Evolutionary conservation across 1,140 invertebrate genomes (phyloP), one percentile per base, ranked within the genome.

Genomic region (Tetramorium parvispinum): DNA sequence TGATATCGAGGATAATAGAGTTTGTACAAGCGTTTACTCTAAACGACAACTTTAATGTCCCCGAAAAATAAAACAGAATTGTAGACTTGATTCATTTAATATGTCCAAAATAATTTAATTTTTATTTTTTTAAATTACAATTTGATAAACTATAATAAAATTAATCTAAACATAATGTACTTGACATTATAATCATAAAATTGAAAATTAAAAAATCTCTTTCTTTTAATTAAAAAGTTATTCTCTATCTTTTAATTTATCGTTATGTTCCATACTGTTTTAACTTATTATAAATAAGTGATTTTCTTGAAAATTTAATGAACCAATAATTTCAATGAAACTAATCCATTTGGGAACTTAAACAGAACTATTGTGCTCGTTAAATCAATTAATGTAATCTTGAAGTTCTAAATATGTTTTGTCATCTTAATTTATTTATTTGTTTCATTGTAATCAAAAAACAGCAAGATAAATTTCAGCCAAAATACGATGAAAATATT

Each of bases 1-100:
- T 81, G 24, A 70, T 68, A 53, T 51, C 32, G 61, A 68, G 13
- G 27, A 66, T 68, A 81, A 55, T 70, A 27, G 49, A 70, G 21
- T 57, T 68, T 70, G 49, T 49, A 18, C 21, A 27, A 68, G 63
- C 61, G 13, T 66, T 49, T 37, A 66, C 32, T 55, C 18, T 21
- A 81, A 46, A 68, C 21, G 49, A 43, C 37, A 81, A 37, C n/a
- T 55, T 81, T 68, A 53, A 81, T 55, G 77, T 55, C 55, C 46
- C 49, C 63, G 43, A 55, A 16, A 10, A 68, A 66, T 55, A 5
- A 66, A 40, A 40, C 16, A 24, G 6, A 43, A 27, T 66, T 57
- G 37, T 24, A n/a, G 8, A 61, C 2, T 40, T 13, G 18, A 8
- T 7, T 63, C n/a, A 11, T 10, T 78, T 8, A 13, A 46, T 46